Evolutionary conservation across 2,113 vertebrate genomes (phyloP).

Genomic region (Anas platyrhynchos): DNA sequence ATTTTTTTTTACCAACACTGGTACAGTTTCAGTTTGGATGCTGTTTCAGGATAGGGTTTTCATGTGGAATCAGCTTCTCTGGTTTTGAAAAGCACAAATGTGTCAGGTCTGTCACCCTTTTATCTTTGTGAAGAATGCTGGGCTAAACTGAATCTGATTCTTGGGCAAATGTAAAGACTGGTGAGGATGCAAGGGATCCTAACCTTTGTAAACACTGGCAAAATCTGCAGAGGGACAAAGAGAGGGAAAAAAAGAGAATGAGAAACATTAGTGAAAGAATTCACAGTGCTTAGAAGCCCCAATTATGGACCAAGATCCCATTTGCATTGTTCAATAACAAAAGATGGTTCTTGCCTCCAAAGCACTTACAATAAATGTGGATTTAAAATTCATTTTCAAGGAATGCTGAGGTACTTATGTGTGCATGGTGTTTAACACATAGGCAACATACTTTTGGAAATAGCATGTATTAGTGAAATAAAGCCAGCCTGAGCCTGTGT

Average conservation of each 20-base stretch:
- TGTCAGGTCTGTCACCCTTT: slow-evolving; percentile 40
- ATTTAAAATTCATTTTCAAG: slow-evolving; percentile 69
- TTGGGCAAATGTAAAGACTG: slow-evolving; percentile 45
- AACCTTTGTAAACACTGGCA: slow-evolving; percentile 63
- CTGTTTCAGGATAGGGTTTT: slow-evolving; percentile 23
- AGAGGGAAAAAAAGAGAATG: slow-evolving; percentile 48
- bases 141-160: slow-evolving; percentile 50
- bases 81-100: slow-evolving; percentile 43
- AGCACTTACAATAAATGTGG: slow-evolving; percentile 57
- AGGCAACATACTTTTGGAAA: slow-evolving; percentile 53
- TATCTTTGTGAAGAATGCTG: slow-evolving; percentile 51
- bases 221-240: slow-evolving; percentile 56
- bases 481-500: neutral
- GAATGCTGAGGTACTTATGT: slow-evolving; percentile 45
- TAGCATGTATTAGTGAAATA: slow-evolving; percentile 40
- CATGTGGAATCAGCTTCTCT: slow-evolving; percentile 42
- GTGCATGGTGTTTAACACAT: slow-evolving; percentile 28
- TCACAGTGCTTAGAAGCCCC: slow-evolving; percentile 51
- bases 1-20: neutral
- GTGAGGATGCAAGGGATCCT: slow-evolving; percentile 44
- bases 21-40: slow-evolving; percentile 41
- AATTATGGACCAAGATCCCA: slow-evolving; percentile 63
- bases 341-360: slow-evolving; percentile 47
- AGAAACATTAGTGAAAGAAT: slow-evolving; percentile 58
- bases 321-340: slow-evolving; percentile 66